Percentiles rank a stretch among this genome's conserved stretches.
Evolutionary conservation across 2,797 vertebrate genomes (phyloP).

Genomic region (Australoheros facetus): DNA sequence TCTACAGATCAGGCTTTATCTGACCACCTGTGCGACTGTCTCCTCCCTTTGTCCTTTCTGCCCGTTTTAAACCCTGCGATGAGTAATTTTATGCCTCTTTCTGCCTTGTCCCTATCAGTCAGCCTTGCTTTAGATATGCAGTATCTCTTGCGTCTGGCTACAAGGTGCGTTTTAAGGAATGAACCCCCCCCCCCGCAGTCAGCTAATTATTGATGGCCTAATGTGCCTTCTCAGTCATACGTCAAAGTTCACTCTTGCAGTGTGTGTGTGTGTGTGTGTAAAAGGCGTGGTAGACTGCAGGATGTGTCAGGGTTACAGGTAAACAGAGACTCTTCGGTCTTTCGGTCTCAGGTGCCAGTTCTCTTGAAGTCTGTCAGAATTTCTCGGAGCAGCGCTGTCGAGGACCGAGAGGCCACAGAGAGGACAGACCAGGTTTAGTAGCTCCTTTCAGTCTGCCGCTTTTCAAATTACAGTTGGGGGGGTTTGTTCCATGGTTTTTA

Average conservation of each 20-base stretch:
- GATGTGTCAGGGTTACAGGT: slow-evolving; percentile 48
- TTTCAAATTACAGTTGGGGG: neutral
- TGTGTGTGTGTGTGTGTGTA: too few relatives aligned
- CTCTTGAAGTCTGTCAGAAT: slow-evolving; percentile 29
- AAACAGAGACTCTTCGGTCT: slow-evolving; percentile 15
- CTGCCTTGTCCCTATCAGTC: neutral
- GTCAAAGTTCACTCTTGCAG: slow-evolving; percentile 69
- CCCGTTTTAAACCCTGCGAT: slow-evolving; percentile 2
- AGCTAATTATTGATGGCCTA: slow-evolving; percentile 75
- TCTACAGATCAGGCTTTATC: slow-evolving; percentile 32
- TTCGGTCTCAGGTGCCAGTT: slow-evolving; percentile 36
- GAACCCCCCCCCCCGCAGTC: slow-evolving; percentile 50
- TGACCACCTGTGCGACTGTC: slow-evolving; percentile 20
- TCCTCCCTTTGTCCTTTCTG: slow-evolving; percentile 13
- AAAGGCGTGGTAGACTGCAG: slow-evolving; percentile 37
- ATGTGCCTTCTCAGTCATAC: slow-evolving; percentile 38
- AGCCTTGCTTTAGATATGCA: neutral
- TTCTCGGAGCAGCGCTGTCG: slow-evolving; percentile 2
- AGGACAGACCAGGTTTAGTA: slow-evolving; percentile 60
- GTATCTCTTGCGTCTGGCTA: neutral
- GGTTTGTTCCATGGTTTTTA: neutral
- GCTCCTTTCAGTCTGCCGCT: neutral
- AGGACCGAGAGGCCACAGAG: slow-evolving; percentile 37
- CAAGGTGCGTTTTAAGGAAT: slow-evolving; percentile 19
- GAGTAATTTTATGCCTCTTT: slow-evolving; percentile 1